Base-by-base conservation (phyloP, 1,140 invertebrate genomes). In the Zaprionus capensis region DNA sequence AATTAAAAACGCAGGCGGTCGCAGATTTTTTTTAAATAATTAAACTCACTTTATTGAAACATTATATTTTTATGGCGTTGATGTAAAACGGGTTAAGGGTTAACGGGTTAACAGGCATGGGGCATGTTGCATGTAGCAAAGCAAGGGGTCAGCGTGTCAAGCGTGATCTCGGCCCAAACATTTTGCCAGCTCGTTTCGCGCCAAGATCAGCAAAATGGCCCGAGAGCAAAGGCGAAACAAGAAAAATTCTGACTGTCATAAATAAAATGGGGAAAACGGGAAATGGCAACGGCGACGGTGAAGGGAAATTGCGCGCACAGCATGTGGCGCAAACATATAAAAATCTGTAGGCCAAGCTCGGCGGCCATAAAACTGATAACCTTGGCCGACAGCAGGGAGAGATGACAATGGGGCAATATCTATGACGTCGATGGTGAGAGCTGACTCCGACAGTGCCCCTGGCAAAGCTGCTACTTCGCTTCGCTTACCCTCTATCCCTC, bases 301-400 rank as follows among this genome's bases (percentile, higher is more conserved):
- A 7, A 44, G 53, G n/a, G 17, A 67, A 72, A 72, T 72, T 22
- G 36, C 34, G 64, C 24, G 36, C 34, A 65, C 62, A 73, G 41
- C 64, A 57, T 67, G 17, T 49, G 22, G 28, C 64, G 41, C 56
- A 61, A 17, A 26, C 71, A 78, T 56, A 78, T 83, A 81, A 79
- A 90, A 88, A 68, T 84, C 83, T 83, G 75, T 79, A 76, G 85
- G 78, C 81, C 74, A 75, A 84, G 75, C 66, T 11, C 31, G 31
- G 46, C 49, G 41, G 58, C 74, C 84, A 88, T 88, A 88, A 88
- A 88, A 88, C 85, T 80, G 84, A 88, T 88, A 88, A 81, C 85
- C 85, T 84, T 90, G 85, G 85, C 66, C 73, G 57, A 67, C 69
- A 73, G 58, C 59, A 61, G 51, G 20, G 15, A 36, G 31, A 49